Conservation (phyloP, 2,113 vertebrate genomes). For the Spermophilus dauricus region DNA sequence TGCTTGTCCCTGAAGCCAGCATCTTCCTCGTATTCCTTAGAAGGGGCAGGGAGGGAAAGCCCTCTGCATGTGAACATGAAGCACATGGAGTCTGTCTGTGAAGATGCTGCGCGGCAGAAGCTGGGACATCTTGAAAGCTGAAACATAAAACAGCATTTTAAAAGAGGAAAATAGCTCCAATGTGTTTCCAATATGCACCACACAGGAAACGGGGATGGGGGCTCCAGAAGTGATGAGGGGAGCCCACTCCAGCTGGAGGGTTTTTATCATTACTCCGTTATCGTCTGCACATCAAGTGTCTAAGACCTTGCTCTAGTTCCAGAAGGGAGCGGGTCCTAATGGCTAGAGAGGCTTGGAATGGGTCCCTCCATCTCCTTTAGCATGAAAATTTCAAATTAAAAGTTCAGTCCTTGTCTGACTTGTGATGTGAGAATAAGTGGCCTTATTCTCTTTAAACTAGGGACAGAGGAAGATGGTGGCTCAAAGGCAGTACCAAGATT, state of each 20-base stretch:
- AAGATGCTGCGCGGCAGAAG: not conserved
- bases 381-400: not conserved
- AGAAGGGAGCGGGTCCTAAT: not conserved
- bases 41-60: not conserved
- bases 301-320: not conserved
- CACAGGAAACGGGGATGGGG: not conserved
- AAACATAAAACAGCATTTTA: constrained; percentile 46
- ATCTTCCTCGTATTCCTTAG: not conserved
- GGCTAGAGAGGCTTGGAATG: not conserved
- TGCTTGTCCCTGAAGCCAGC: not conserved
- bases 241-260: not conserved
- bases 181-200: constrained; percentile 30
- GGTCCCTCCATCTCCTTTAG: not conserved
- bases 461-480: not conserved
- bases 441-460: not conserved
- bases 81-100: not conserved
- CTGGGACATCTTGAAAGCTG: constrained; percentile 45
- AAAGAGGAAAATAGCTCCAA: constrained; percentile 57
- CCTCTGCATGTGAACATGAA: constrained; percentile 25
- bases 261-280: not conserved
- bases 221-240: not conserved
- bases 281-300: not conserved
- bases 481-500: not conserved
- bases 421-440: not conserved
- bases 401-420: not conserved